Conservation (phyloP, 1,140 invertebrate genomes). For the Nebria ingens region DNA sequence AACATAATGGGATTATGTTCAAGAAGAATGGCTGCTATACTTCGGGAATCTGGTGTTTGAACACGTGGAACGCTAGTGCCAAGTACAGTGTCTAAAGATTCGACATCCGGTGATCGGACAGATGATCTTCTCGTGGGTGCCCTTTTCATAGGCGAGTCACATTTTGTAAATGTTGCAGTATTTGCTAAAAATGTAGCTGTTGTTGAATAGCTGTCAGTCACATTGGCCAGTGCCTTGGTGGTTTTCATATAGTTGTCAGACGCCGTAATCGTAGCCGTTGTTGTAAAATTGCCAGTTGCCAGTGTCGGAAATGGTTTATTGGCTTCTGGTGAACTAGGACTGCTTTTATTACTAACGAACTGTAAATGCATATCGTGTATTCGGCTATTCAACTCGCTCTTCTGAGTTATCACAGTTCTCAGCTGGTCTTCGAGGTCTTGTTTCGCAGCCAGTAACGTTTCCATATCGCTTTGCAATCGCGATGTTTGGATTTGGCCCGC, state of each 20-base stretch:
- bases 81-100: slow-evolving; percentile 32
- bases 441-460: slow-evolving; percentile 46
- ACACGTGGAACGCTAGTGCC: slow-evolving; percentile 43
- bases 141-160: background rate
- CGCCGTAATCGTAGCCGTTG: no score
- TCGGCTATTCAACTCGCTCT: slow-evolving; percentile 37
- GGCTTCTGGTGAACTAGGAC: slow-evolving; percentile 10
- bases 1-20: slow-evolving; percentile 72
- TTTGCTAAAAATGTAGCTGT: no score
- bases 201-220: no score
- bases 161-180: no score
- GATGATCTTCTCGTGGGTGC: background rate
- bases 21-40: slow-evolving; percentile 69
- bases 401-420: slow-evolving; percentile 41
- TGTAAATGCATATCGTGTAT: slow-evolving; percentile 37
- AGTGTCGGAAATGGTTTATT: no score
- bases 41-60: slow-evolving; percentile 47
- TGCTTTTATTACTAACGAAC: slow-evolving; percentile 30
- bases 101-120: background rate
- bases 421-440: slow-evolving; percentile 52
- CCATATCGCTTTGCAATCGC: slow-evolving; percentile 48
- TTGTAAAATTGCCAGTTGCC: no score
- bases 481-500: slow-evolving; percentile 50
- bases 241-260: background rate
- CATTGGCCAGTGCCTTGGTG: no score